These are phyloP conservation scores for Drosophila atripex DNA, from an alignment of 2,888 invertebrate species.

Conservation along the genomic window DNA sequence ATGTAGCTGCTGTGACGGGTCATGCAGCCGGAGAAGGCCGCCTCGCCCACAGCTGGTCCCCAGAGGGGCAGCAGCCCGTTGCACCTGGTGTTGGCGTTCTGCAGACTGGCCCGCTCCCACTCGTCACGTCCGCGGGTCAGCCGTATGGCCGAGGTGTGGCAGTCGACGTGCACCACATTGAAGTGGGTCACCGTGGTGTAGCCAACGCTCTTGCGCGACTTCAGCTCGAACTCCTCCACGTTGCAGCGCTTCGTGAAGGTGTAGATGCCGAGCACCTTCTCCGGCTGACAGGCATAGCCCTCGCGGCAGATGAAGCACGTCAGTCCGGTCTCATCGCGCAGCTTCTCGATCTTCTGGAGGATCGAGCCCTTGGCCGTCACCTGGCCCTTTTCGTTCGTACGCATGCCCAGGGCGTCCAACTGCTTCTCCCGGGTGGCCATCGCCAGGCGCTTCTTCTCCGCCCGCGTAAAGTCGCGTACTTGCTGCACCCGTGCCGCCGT, in stretches of 20 bases:
- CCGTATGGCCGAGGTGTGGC: constrained; percentile 98
- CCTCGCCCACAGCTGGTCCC: constrained; percentile 97
- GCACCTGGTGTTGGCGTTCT: constrained; percentile 98
- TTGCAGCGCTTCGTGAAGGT: constrained; percentile 98
- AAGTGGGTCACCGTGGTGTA: constrained; percentile 99
- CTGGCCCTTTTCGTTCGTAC: constrained; percentile 98
- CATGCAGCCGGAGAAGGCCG: constrained; percentile 96
- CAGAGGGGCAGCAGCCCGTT: constrained; percentile 98
- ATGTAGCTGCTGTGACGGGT: constrained; percentile 95
- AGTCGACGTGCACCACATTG: constrained; percentile 99
- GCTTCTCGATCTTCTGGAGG: constrained; percentile 96
- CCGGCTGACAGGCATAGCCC: constrained; percentile 97
- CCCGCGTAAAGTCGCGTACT: constrained; percentile 95
- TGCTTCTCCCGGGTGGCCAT: constrained; percentile 99
- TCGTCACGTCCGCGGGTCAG: constrained; percentile 92
- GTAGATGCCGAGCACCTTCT: constrained; percentile 97
- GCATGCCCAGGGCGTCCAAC: constrained; percentile 96
- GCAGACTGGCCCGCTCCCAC: constrained; percentile 98
- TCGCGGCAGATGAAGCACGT: constrained; percentile 99
- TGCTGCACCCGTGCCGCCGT: constrained; percentile 95
- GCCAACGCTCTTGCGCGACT: constrained; percentile 91
- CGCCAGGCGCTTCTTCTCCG: constrained; percentile 98
- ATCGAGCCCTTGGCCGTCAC: constrained; percentile 96
- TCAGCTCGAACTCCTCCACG: constrained; percentile 96
- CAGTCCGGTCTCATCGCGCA: constrained; percentile 97